Base-by-base conservation (phyloP, 2,797 vertebrate species). In the Phaenicophaeus curvirostris region DNA sequence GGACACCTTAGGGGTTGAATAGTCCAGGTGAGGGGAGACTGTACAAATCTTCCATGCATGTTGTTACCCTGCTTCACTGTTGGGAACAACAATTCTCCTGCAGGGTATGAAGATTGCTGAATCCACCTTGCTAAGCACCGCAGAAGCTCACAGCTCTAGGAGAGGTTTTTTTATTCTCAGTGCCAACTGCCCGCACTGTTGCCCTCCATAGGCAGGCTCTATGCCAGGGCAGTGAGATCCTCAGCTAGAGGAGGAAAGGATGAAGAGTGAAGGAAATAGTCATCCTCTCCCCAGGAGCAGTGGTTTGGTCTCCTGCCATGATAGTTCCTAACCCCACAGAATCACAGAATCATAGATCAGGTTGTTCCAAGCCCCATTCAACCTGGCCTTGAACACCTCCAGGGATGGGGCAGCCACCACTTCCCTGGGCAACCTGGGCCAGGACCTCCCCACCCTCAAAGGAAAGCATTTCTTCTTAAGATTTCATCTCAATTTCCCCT, bases 241-340 rank as follows among this genome's bases (percentile, higher is more conserved):
- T 28, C 24, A 31, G 42, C 44, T 61, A 53, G 28, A 80, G 20
- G 15, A 77, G 42, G 61, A 18, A 27, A 72, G 39, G 33, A 59
- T 28, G 39, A 28, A 85, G 11, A 74, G 44, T 2, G 3, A 44
- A 72, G 25, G 10, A 41, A 57, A 41, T 2, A 39, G 11, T 15
- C 28, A 31, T 39, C 13, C 19, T 62, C 14, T 73, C 8, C 35
- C 5, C 1, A 4, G 18, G 18, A 65, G 58, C n/a, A 65, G 25
- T 57, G 46, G 5, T 44, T 53, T 65, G 8, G 15, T 50, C 4
- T 75, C 30, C 11, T 1, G 4, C 11, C 27, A 21, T 1, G 0
- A 6, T 18, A 35, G 21, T 35, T 73, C 33, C 28, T 41, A 10
- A 33, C 13, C 13, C 28, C 9, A 27, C 24, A 48, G 23, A 48